phyloP scores from a whole-genome alignment of 2,888 invertebrate species.

The Drosophila pegasa region DNA sequence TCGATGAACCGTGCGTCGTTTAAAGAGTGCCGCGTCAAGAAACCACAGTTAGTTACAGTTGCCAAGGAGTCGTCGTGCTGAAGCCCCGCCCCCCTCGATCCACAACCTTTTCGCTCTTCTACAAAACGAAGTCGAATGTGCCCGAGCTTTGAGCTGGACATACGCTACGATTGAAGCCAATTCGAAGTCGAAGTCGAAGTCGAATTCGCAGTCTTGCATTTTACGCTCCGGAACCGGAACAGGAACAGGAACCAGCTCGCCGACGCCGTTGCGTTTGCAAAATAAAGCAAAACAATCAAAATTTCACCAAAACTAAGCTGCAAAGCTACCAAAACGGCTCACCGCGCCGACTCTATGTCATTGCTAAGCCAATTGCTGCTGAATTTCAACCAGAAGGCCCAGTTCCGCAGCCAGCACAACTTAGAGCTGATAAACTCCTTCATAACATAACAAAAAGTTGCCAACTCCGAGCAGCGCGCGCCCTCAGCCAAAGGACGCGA shows the following conservation, averaged over 20 bases:
- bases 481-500: conserved; percentile 38
- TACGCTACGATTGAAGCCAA: conserved; percentile 43
- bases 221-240: conserved; percentile 17
- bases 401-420: conserved; percentile 80
- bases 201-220: background rate
- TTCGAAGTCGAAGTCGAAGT: conserved; percentile 15
- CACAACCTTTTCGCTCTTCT: conserved; percentile 2
- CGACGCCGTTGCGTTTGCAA: conserved; percentile 23
- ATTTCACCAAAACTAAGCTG: conserved; percentile 80
- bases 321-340: conserved; percentile 83
- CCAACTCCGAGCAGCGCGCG: conserved; percentile 28
- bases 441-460: conserved; percentile 84
- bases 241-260: conserved; percentile 5
- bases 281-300: conserved; percentile 66
- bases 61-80: conserved; percentile 30
- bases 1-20: conserved; percentile 75
- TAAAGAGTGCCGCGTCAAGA: conserved; percentile 64
- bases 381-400: conserved; percentile 82
- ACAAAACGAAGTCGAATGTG: conserved; percentile 48
- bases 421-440: conserved; percentile 83
- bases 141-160: conserved; percentile 56
- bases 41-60: conserved; percentile 16
- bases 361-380: conserved; percentile 82
- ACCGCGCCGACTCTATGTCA: conserved; percentile 84
- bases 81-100: conserved; percentile 17